phyloP scores from a whole-genome alignment of 1,140 invertebrate species.

The Papilio helenus region DNA sequence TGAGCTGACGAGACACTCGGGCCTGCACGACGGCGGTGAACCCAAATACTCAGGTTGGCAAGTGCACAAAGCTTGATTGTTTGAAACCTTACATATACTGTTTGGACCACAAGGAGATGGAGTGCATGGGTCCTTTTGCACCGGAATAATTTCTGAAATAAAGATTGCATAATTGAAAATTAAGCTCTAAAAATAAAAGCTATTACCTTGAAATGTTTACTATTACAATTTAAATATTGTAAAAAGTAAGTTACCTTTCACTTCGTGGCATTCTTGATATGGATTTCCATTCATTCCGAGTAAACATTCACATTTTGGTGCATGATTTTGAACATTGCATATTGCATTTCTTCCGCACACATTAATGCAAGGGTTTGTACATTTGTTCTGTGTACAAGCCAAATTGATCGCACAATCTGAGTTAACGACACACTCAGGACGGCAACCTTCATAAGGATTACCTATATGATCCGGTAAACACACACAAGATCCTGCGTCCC shows the following conservation, averaged over 20 bases:
- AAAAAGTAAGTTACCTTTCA: constrained; percentile 52
- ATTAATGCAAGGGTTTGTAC: constrained; percentile 87
- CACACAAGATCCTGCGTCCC: constrained; percentile 85
- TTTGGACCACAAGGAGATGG: constrained; percentile 92
- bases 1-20: constrained; percentile 83
- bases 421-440: constrained; percentile 86
- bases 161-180: constrained; percentile 33
- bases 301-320: constrained; percentile 83
- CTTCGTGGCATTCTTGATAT: constrained; percentile 74
- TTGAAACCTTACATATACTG: constrained; percentile 87
- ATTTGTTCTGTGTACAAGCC: constrained; percentile 85
- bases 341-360: constrained; percentile 86
- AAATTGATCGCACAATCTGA: constrained; percentile 84
- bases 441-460: constrained; percentile 86
- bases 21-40: constrained; percentile 81
- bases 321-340: constrained; percentile 85
- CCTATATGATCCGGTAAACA: constrained; percentile 86
- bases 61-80: constrained; percentile 87
- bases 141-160: constrained; percentile 59
- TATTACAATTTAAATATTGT: not conserved
- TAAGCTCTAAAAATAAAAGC: not conserved
- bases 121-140: constrained; percentile 85
- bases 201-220: not conserved
- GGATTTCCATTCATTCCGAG: constrained; percentile 85
- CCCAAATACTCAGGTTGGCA: constrained; percentile 82